Conservation (phyloP, 2,888 invertebrate species). For the Dyspetes luteomarginatus region DNA sequence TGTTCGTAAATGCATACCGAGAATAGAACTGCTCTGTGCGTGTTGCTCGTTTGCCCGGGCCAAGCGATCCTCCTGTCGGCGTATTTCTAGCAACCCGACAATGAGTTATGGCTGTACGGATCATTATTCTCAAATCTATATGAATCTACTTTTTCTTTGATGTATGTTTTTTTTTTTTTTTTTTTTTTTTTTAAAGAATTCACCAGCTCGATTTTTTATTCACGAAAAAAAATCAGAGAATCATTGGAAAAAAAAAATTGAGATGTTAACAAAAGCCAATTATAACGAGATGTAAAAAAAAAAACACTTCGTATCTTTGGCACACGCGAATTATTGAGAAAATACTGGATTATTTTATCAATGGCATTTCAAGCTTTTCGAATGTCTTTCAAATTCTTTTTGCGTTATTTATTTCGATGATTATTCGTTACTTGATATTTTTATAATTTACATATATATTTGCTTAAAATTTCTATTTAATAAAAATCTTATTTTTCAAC, state of each 20-base stretch:
- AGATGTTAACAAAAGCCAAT: not conserved
- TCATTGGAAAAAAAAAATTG: not conserved
- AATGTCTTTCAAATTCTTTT: too few relatives aligned
- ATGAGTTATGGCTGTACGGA: constrained; percentile 58
- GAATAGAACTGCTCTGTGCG: constrained; percentile 45
- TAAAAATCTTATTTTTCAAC: too few relatives aligned
- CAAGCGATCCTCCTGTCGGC: constrained; percentile 55
- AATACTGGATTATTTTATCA: too few relatives aligned
- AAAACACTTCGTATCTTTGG: too few relatives aligned
- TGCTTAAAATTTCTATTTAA: too few relatives aligned
- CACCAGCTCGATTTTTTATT: not conserved
- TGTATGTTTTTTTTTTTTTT: not conserved
- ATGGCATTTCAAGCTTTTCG: too few relatives aligned
- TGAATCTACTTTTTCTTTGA: constrained; percentile 8
- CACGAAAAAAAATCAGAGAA: not conserved
- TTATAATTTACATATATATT: too few relatives aligned
- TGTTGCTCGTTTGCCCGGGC: constrained; percentile 42
- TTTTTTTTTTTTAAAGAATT: constrained; percentile 10
- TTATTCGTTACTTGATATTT: too few relatives aligned
- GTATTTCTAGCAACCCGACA: constrained; percentile 38
- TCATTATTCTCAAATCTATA: constrained; percentile 17
- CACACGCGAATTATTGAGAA: too few relatives aligned
- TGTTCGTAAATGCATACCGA: constrained; percentile 12
- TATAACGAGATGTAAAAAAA: not conserved
- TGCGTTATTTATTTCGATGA: too few relatives aligned